Evolutionary conservation across 2,797 vertebrate genomes (phyloP), one percentile per base, ranked within the genome.

Genomic region (Moxostoma hubbsi): DNA sequence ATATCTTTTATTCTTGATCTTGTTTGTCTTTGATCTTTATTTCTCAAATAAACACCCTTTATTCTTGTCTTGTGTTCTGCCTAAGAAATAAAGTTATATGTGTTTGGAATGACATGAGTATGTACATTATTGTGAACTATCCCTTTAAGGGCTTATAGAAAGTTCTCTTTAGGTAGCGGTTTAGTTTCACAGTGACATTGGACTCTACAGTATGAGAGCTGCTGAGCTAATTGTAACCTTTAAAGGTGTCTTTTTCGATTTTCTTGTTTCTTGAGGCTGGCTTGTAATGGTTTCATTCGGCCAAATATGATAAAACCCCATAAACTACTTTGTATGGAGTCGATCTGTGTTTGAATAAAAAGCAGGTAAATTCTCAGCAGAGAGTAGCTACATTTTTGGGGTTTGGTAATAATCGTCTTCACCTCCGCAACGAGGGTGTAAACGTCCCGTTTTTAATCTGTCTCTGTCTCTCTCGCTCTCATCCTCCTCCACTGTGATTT

Each of bases 401-500:
- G 55, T 16, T 45, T 8, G n/a, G 15, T 62, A 77, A 51, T 68
- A 54, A 46, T 59, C 15, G 18, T 12, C 18, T 15, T 53, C 18
- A n/a, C 18, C 65, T 69, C 18, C 24, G 16, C 16, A 9, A 7
- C 8, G 24, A 54, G 51, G 46, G 74, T 65, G 53, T 50, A 49
- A 67, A 13, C 75, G 18, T 36, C 65, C 47, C 1, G 45, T 55
- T 64, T 49, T 72, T 68, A 54, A 64, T 72, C 55, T 6, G 16
- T 50, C 36, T 77, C 51, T 46, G 24, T 51, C 49, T 75, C 50
- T 61, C 24, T 1, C 24, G 1, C 24, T n/a, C n/a, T n/a, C n/a
- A n/a, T 24, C 64, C 7, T 63, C 62, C 71, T 71, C 76, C 66
- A 0, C 73, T 69, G 65, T 18, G 75, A 70, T 78, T 86, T 57